phyloP scores from a whole-genome alignment of 1,140 invertebrate genomes.

The Teleopsis dalmanni region DNA sequence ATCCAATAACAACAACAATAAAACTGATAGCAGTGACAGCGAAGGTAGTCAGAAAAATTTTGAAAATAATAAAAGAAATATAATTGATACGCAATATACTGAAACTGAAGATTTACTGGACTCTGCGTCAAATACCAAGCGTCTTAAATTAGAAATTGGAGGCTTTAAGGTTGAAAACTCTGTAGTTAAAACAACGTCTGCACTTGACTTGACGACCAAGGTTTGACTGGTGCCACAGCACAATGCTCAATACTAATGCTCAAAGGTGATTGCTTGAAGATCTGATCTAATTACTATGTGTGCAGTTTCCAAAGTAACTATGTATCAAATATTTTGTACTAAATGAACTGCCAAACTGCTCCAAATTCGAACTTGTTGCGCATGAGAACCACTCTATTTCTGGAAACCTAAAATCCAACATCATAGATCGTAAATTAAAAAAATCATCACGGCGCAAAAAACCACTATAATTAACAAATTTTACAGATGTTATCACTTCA shows the following conservation, averaged over 20 bases:
- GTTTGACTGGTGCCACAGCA: conserved; percentile 27
- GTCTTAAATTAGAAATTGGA: not conserved
- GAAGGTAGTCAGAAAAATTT: conserved; percentile 8
- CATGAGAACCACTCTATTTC: not conserved
- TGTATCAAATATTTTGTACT: not conserved
- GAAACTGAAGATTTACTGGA: no score
- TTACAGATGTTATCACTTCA: conserved; percentile 7
- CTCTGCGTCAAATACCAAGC: conserved; percentile 20
- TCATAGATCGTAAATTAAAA: not conserved
- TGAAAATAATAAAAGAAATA: conserved; percentile 9
- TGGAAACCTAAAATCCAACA: not conserved
- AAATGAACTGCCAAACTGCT: not conserved
- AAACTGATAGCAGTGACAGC: conserved; percentile 22
- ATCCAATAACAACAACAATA: conserved; percentile 23
- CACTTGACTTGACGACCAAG: conserved; percentile 61
- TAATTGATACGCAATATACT: not conserved
- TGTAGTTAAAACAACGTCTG: conserved; percentile 45
- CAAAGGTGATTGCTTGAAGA: not conserved
- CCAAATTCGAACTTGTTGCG: not conserved
- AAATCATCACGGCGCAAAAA: not conserved
- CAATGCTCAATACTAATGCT: no score
- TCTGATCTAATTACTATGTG: not conserved
- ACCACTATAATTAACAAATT: conserved; percentile 5
- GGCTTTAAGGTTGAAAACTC: not conserved
- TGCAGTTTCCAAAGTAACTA: not conserved